These are phyloP conservation scores for Drosophila tristis DNA, from an alignment of 1,140 invertebrate species.

Conservation along the genomic window DNA sequence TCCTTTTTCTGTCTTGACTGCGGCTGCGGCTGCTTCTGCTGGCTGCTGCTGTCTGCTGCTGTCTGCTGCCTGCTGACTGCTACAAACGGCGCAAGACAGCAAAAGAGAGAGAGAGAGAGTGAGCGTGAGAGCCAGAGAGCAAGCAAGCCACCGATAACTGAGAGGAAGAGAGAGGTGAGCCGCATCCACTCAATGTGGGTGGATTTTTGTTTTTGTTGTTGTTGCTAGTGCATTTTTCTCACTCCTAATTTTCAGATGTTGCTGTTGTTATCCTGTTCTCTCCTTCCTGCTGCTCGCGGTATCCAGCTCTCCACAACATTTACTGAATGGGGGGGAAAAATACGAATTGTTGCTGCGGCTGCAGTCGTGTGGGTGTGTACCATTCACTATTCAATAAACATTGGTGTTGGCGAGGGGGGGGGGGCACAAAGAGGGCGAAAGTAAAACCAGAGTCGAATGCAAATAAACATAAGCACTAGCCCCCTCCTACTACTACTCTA, in stretches of 20 bases:
- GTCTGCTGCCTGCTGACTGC: conserved; percentile 21
- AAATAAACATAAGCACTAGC: conserved; percentile 29
- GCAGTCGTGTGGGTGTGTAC: conserved; percentile 1
- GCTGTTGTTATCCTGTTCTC: conserved; percentile 69
- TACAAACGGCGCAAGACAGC: conserved; percentile 36
- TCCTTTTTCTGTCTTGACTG: conserved; percentile 51
- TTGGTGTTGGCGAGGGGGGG: conserved; percentile 1
- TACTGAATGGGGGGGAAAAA: conserved; percentile 16
- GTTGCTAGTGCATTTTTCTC: conserved; percentile 40
- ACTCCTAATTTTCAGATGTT: conserved; percentile 26
- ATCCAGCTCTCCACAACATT: conserved; percentile 13
- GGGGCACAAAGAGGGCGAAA: not conserved
- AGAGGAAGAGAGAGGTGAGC: conserved; percentile 7
- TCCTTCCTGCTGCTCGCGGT: conserved; percentile 8
- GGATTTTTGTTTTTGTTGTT: conserved; percentile 42
- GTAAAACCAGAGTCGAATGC: conserved; percentile 3
- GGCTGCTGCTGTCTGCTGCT: conserved; percentile 5
- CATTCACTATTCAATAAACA: too few species aligned
- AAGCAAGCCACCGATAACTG: conserved; percentile 5
- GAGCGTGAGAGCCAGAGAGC: not conserved
- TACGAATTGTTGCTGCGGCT: conserved; percentile 3
- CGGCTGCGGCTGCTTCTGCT: conserved; percentile 24
- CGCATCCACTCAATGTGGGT: conserved; percentile 51
- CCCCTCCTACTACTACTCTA: conserved; percentile 3
- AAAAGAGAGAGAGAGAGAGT: conserved; percentile 24